These are phyloP conservation scores for Hypomecis punctinalis DNA, from an alignment of 2,888 invertebrate genomes.

Conservation along the genomic window DNA sequence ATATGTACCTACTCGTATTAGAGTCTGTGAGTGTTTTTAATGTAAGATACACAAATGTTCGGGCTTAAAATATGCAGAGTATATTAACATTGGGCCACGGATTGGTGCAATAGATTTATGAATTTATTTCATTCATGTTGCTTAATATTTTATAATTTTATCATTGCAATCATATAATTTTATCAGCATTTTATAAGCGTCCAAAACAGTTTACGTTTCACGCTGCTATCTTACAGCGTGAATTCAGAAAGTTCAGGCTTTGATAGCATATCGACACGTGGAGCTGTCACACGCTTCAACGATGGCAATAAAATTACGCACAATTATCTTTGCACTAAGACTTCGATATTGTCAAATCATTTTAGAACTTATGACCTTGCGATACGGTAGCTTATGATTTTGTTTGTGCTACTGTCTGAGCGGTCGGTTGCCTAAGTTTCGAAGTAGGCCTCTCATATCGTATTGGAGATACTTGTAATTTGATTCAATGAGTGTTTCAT, in stretches of 20 bases:
- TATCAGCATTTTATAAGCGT: background rate
- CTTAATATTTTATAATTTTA: no score
- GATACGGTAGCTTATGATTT: constrained; percentile 10
- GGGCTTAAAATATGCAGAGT: no score
- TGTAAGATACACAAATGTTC: no score
- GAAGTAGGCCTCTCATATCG: constrained; percentile 34
- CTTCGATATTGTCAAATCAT: background rate
- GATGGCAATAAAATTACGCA: constrained; percentile 19
- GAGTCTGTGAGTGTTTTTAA: no score
- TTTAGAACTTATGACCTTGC: constrained; percentile 9
- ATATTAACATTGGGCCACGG: no score
- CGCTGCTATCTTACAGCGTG: constrained; percentile 13
- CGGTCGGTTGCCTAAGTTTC: constrained; percentile 12
- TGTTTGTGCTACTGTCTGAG: constrained; percentile 8
- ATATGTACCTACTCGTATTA: no score
- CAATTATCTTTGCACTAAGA: constrained; percentile 9
- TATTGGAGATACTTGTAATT: constrained; percentile 31
- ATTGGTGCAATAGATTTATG: no score
- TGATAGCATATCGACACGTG: constrained; percentile 28
- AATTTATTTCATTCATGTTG: no score
- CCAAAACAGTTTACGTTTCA: background rate
- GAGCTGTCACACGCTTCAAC: constrained; percentile 14
- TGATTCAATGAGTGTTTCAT: constrained; percentile 31
- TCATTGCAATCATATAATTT: no score
- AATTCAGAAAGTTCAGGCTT: constrained; percentile 31